These are phyloP conservation scores for Pelobates fuscus DNA, from an alignment of 2,113 vertebrate species.

Conservation along the genomic window DNA sequence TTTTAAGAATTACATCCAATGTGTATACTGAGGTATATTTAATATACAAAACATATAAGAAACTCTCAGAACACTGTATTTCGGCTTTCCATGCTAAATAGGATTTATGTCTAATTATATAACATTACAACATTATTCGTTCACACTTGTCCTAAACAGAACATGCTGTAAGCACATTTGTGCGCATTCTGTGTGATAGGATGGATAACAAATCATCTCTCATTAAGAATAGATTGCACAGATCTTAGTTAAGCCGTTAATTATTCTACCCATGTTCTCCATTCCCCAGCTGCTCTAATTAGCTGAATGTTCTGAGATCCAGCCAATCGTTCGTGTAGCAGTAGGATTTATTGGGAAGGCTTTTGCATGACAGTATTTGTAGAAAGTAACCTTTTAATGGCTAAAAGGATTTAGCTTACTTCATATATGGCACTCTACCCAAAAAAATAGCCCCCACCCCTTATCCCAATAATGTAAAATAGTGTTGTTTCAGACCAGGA, in stretches of 20 bases:
- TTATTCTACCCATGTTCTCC: constrained; percentile 21
- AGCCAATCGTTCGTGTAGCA: constrained; percentile 1
- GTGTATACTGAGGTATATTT: too few relatives aligned
- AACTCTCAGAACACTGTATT: too few relatives aligned
- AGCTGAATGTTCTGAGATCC: constrained; percentile 11
- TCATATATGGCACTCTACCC: too few relatives aligned
- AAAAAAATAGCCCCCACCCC: too few relatives aligned
- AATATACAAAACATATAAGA: too few relatives aligned
- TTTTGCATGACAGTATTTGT: neutral
- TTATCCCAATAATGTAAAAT: too few relatives aligned
- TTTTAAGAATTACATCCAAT: too few relatives aligned
- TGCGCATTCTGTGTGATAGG: neutral
- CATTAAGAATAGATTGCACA: constrained; percentile 8
- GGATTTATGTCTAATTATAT: too few relatives aligned
- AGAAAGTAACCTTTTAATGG: neutral
- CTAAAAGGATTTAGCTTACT: too few relatives aligned
- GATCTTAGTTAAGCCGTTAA: constrained; percentile 21
- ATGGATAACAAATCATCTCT: constrained; percentile 10
- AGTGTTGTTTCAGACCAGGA: too few relatives aligned
- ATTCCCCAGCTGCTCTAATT: constrained; percentile 21
- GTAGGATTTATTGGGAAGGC: neutral
- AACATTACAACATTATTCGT: too few relatives aligned
- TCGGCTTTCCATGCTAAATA: too few relatives aligned
- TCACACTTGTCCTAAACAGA: neutral
- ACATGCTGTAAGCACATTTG: neutral